These are phyloP conservation scores for Pampus argenteus DNA, from an alignment of 2,797 vertebrate genomes.

Conservation along the genomic window DNA sequence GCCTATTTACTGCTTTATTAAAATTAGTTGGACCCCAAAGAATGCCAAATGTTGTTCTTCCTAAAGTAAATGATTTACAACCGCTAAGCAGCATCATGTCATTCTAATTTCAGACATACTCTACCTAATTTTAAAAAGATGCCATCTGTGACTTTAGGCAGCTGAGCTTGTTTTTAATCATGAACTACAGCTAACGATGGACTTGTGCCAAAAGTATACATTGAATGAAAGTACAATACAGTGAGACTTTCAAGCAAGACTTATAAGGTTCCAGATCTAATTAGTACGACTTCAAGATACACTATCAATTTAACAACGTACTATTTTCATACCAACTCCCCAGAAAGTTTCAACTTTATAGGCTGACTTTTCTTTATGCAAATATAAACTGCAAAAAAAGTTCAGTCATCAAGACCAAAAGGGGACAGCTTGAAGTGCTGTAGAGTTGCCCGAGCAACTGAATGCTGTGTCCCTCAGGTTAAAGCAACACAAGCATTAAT, in stretches of 20 bases:
- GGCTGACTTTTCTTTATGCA: constrained; percentile 19
- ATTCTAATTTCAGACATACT: constrained; percentile 51
- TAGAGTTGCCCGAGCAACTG: constrained; percentile 9
- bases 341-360: constrained; percentile 1
- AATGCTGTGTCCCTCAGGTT: constrained; percentile 41
- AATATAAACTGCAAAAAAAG: constrained; percentile 27
- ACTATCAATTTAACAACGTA: background rate
- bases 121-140: constrained; percentile 32
- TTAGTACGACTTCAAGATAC: constrained; percentile 3
- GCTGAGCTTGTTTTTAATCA: constrained; percentile 46
- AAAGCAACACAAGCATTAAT: constrained; percentile 66
- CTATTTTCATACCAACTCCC: constrained; percentile 3
- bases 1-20: constrained; percentile 75
- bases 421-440: constrained; percentile 35
- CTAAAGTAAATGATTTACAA: constrained; percentile 74
- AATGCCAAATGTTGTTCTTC: constrained; percentile 71
- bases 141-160: constrained; percentile 38
- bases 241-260: constrained; percentile 7
- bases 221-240: constrained; percentile 13
- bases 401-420: constrained; percentile 35
- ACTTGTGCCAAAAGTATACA: constrained; percentile 13
- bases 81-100: constrained; percentile 48
- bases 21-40: constrained; percentile 67
- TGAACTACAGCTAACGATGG: constrained; percentile 22
- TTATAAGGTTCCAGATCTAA: background rate